Evolutionary conservation across 2,888 invertebrate species (phyloP).

Genomic region (Gisinianus flammeolus): DNA sequence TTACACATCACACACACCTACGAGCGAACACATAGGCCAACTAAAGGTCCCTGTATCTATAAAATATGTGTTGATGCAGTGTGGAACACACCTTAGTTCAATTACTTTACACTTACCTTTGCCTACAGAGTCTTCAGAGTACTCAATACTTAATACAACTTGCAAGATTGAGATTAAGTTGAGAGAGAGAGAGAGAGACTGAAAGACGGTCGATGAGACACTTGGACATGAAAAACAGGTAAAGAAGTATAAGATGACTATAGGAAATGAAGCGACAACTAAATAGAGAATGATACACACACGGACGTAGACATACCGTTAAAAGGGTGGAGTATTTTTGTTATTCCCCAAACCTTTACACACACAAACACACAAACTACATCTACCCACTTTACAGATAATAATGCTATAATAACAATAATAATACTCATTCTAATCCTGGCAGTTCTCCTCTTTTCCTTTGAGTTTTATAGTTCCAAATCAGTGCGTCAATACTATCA

Average conservation of each 20-base stretch:
- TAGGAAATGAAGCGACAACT: no score
- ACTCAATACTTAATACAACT: no score
- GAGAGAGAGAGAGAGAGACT: neutral
- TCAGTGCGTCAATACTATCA: neutral
- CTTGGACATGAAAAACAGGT: no score
- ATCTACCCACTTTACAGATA: slow-evolving; percentile 11
- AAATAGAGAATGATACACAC: neutral
- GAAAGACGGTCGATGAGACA: neutral
- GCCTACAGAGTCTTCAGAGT: no score
- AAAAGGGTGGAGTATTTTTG: slow-evolving; percentile 12
- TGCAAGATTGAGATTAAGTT: neutral
- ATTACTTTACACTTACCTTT: no score
- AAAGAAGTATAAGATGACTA: no score
- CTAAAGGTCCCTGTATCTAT: no score
- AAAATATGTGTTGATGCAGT: no score
- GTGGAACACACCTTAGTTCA: no score
- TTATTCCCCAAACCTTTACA: neutral
- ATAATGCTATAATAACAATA: neutral
- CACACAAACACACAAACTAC: neutral
- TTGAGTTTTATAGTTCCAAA: neutral
- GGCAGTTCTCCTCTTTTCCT: neutral
- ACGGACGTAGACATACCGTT: slow-evolving; percentile 14
- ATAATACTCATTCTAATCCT: neutral
- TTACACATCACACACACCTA: no score
- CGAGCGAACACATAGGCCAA: no score